These are phyloP conservation scores for Brenthis hecate DNA, from an alignment of 2,888 invertebrate species.

Conservation along the genomic window DNA sequence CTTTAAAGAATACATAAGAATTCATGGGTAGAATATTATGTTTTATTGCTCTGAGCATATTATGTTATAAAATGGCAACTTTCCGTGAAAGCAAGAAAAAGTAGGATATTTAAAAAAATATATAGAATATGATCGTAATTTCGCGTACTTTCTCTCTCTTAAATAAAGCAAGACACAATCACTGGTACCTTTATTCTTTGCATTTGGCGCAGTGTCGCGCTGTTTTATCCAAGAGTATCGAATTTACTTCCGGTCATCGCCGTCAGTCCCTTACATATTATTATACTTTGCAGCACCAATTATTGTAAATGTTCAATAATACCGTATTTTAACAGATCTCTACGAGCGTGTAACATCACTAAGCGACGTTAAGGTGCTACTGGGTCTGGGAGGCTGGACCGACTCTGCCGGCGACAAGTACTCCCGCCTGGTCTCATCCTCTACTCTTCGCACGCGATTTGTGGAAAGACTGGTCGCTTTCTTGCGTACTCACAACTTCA, in stretches of 20 bases:
- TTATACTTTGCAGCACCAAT: neutral
- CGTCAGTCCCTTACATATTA: too few species aligned
- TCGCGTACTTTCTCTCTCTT: too few species aligned
- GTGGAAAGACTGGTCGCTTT: conserved; percentile 87
- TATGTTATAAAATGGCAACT: neutral
- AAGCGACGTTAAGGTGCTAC: conserved; percentile 84
- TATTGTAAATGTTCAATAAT: neutral
- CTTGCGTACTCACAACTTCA: conserved; percentile 88
- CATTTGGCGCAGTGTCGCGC: too few species aligned
- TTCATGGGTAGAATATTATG: neutral
- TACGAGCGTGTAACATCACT: conserved; percentile 90
- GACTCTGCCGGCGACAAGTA: conserved; percentile 95
- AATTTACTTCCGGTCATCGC: too few species aligned
- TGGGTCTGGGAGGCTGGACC: conserved; percentile 97
- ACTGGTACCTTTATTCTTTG: too few species aligned
- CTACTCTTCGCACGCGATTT: conserved; percentile 86
- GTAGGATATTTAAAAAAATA: too few species aligned
- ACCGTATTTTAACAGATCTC: conserved; percentile 81
- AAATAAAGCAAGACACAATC: too few species aligned
- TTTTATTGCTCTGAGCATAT: too few species aligned
- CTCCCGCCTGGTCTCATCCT: conserved; percentile 88
- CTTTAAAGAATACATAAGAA: neutral
- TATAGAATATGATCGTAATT: too few species aligned
- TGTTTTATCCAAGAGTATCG: too few species aligned
- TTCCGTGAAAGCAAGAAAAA: too few species aligned